Evolutionary conservation across 2,113 vertebrate genomes (phyloP).

Genomic region (Stegastes partitus): DNA sequence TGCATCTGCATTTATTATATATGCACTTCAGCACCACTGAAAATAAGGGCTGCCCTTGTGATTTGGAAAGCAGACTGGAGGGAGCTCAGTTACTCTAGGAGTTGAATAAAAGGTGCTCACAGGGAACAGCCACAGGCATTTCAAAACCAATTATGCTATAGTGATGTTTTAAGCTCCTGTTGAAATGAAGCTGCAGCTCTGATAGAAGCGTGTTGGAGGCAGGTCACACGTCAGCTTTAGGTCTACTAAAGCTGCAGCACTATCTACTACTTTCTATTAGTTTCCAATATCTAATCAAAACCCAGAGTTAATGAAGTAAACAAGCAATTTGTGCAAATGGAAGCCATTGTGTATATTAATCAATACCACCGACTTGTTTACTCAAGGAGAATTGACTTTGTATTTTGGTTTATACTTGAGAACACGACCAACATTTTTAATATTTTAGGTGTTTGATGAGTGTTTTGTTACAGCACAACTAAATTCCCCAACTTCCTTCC

Average conservation of each 20-base stretch:
- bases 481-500: too few relatives aligned
- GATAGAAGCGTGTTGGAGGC: too few relatives aligned
- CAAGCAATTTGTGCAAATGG: neutral
- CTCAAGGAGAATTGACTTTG: neutral
- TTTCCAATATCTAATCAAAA: slow-evolving; percentile 19
- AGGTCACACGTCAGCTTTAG: too few relatives aligned
- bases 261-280: slow-evolving; percentile 26
- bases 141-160: slow-evolving; percentile 43
- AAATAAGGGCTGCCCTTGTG: neutral
- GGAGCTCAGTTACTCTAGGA: neutral
- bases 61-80: slow-evolving; percentile 16
- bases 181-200: too few relatives aligned
- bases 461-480: too few relatives aligned
- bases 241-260: too few relatives aligned
- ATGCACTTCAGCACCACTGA: too few relatives aligned
- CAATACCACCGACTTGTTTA: neutral
- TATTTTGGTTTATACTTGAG: neutral
- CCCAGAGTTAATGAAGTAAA: slow-evolving; percentile 18
- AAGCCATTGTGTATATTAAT: neutral
- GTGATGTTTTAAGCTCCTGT: slow-evolving; percentile 29
- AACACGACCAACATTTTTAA: too few relatives aligned
- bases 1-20: too few relatives aligned
- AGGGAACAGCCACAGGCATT: slow-evolving; percentile 33
- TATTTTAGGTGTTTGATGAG: too few relatives aligned
- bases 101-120: neutral